phyloP scores from a whole-genome alignment of 2,888 invertebrate genomes.

The Hedychridium roseum region DNA sequence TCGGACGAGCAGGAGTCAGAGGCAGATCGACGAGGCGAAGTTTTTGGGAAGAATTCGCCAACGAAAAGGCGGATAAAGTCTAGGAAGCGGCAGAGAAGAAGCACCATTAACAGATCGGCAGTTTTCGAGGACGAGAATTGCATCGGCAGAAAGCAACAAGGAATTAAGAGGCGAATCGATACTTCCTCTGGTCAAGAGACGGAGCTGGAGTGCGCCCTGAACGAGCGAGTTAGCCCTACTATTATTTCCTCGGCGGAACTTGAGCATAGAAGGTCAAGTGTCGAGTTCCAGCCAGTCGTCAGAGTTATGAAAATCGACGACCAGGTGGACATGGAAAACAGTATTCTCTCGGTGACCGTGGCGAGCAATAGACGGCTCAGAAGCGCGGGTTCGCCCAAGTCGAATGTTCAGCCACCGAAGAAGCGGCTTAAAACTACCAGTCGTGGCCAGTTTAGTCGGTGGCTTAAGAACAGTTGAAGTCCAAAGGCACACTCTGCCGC shows the following conservation, averaged over 20 bases:
- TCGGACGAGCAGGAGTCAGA: too few relatives aligned
- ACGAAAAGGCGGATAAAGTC: too few relatives aligned
- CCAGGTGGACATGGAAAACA: constrained; percentile 59
- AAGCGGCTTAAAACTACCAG: constrained; percentile 49
- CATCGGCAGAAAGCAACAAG: constrained; percentile 30
- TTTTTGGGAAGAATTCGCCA: too few relatives aligned
- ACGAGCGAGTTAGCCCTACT: constrained; percentile 46
- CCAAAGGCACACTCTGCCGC: constrained; percentile 17
- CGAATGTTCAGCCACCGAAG: constrained; percentile 45
- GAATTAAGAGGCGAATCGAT: too few relatives aligned
- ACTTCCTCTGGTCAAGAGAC: constrained; percentile 38
- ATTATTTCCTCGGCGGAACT: constrained; percentile 43
- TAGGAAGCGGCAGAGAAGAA: constrained; percentile 25
- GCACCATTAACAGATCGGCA: constrained; percentile 27
- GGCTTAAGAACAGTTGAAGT: constrained; percentile 58
- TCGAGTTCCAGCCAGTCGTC: constrained; percentile 73
- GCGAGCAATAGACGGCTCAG: constrained; percentile 59
- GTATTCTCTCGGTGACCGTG: constrained; percentile 56
- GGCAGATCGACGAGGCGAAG: too few relatives aligned
- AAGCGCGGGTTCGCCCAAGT: constrained; percentile 57
- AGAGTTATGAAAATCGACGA: constrained; percentile 72
- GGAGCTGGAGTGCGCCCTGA: constrained; percentile 43
- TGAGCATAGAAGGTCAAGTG: constrained; percentile 56
- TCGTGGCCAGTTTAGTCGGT: constrained; percentile 51
- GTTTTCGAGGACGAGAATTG: constrained; percentile 48